Percentiles rank a stretch among this genome's conserved stretches.
Conservation (phyloP, 2,797 vertebrate genomes). For the Remorina albescens region DNA sequence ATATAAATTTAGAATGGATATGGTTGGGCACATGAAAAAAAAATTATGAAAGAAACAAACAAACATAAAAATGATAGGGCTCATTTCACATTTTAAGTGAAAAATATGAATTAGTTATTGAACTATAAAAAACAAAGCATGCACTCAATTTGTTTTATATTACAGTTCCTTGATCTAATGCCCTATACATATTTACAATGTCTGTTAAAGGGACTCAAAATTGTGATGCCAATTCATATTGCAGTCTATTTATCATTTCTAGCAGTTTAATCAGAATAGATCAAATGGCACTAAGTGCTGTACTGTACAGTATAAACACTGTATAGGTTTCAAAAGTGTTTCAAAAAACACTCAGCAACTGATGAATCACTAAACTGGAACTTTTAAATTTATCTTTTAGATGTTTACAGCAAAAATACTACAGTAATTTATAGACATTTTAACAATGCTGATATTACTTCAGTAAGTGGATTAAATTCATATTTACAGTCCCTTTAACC, state of each 20-base stretch:
- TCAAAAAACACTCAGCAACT: slow-evolving; percentile 73
- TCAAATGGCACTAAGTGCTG: slow-evolving; percentile 88
- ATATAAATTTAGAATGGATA: slow-evolving; percentile 33
- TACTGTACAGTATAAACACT: slow-evolving; percentile 56
- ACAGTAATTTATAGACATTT: slow-evolving; percentile 92
- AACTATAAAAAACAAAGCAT: slow-evolving; percentile 92
- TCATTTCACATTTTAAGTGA: slow-evolving; percentile 79
- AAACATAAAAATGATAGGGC: slow-evolving; percentile 73
- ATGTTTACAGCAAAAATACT: slow-evolving; percentile 89
- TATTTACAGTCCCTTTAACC: slow-evolving; percentile 99
- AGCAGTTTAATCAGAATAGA: slow-evolving; percentile 90
- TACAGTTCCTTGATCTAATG: slow-evolving; percentile 88
- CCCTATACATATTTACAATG: slow-evolving; percentile 92
- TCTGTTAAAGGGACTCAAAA: slow-evolving; percentile 99
- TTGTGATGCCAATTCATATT: slow-evolving; percentile 95
- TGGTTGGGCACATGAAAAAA: slow-evolving; percentile 51
- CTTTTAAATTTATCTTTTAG: slow-evolving; percentile 95
- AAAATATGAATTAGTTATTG: slow-evolving; percentile 82
- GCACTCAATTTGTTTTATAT: slow-evolving; percentile 92
- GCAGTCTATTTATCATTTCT: slow-evolving; percentile 95
- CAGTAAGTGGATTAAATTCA: slow-evolving; percentile 93
- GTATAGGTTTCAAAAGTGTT: slow-evolving; percentile 69
- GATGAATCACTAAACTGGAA: slow-evolving; percentile 77
- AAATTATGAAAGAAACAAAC: slow-evolving; percentile 55
- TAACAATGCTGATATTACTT: slow-evolving; percentile 91